Conservation (phyloP, 2,113 vertebrate genomes). For the Rynchops niger region DNA sequence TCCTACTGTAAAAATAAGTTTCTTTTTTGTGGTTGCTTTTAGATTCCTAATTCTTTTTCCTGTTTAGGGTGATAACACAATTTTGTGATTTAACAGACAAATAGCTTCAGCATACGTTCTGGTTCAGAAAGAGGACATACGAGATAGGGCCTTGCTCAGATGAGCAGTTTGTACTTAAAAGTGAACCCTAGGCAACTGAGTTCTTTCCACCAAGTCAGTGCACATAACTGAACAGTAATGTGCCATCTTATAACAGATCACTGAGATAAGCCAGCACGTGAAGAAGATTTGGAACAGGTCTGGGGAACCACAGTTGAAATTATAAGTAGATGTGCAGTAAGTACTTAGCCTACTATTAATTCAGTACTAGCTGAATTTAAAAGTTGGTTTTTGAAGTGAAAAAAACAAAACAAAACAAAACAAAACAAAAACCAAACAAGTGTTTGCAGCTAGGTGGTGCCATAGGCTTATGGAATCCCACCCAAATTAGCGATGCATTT, state of each 20-base stretch:
- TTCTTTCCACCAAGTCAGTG: not conserved
- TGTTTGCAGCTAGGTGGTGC: slow-evolving; percentile 65
- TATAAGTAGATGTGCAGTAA: not conserved
- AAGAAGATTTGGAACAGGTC: not conserved
- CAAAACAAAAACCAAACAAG: not conserved
- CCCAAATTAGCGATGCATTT: not conserved
- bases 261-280: not conserved
- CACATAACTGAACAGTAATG: not conserved
- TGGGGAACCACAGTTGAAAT: not conserved
- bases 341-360: not conserved
- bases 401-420: not conserved
- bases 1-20: not conserved
- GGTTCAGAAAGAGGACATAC: not conserved
- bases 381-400: not conserved
- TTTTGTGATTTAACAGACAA: not conserved
- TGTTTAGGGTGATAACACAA: not conserved
- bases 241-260: not conserved
- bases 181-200: not conserved
- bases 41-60: not conserved
- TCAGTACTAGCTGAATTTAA: not conserved
- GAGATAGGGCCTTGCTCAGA: not conserved
- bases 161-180: not conserved
- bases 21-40: not conserved
- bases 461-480: not conserved
- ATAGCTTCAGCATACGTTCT: not conserved